Base-by-base conservation (phyloP, 2,797 vertebrate species). In the Kryptolebias ocellatus region DNA sequence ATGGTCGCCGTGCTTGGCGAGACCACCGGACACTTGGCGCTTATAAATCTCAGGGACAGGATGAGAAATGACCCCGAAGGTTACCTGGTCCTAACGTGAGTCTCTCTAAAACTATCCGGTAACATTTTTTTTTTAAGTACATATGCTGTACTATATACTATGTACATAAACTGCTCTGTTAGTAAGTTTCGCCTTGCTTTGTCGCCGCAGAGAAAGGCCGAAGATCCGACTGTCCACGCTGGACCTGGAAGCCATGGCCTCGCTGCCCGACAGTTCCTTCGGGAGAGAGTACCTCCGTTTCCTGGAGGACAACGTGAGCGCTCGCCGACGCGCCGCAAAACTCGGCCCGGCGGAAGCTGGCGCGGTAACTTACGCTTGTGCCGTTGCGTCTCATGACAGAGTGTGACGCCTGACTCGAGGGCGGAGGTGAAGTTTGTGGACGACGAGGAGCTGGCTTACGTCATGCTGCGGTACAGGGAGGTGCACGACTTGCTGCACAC, bases 1-100 rank as follows among this genome's bases (percentile, higher is more conserved):
- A 99, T 99, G 98, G 95, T 99, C 1, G 98, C 97, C 0, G 98
- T 99, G 29, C 94, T 99, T 0, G 97, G 96, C 5, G 98, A 99
- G 84, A 96, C 98, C 1, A 99, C 98, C 0, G 97, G 97, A 50
- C 84, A 88, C 54, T 64, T 84, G 8, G 95, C 95, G 1, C 86
- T 99, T 61, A 78, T 90, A 14, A 93, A 79, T 14, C 94, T 99
- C 78, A 91, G 95, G 52, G 92, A 97, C 76, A 90, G 83, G 86
- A 99, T 99, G 96, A 96, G 75, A 64, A 94, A 88, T 12, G 92
- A 98, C 68, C 94, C 95, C 0, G 98, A 99, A 90, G 98, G 97
- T 62, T 76, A 87, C 66, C 84, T 84, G 49, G 89, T 99, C 81
- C 93, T 99, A 27, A 95, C 82, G 98, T 99, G 83, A 83, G 95